Conservation (phyloP, 2,888 invertebrate genomes). For the Polyploca ridens region DNA sequence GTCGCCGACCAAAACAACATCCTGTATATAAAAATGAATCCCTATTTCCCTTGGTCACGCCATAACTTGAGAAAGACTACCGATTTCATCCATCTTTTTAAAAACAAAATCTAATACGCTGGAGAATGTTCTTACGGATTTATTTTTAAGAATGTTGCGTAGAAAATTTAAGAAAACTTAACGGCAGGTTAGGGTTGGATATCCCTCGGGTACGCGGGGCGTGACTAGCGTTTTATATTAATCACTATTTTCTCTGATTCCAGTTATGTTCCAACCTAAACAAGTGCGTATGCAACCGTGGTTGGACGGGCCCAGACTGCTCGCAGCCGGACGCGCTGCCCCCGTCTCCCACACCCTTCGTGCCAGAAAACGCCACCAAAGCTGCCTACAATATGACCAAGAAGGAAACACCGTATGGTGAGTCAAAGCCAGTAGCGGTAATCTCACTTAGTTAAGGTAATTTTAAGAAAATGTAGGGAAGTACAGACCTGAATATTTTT, state of each 20-base stretch:
- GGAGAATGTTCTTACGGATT: too few relatives aligned
- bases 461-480: not conserved
- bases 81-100: too few relatives aligned
- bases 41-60: too few relatives aligned
- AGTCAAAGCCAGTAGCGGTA: constrained; percentile 73
- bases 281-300: constrained; percentile 95
- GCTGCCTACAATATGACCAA: constrained; percentile 89
- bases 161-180: too few relatives aligned
- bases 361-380: constrained; percentile 78
- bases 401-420: constrained; percentile 97
- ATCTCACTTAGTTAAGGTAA: not conserved
- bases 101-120: too few relatives aligned
- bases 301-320: constrained; percentile 95
- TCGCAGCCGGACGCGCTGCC: constrained; percentile 90
- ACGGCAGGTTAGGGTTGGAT: too few relatives aligned
- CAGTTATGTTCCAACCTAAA: constrained; percentile 97
- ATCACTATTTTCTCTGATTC: constrained; percentile 27
- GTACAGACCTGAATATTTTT: not conserved
- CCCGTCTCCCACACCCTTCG: constrained; percentile 85
- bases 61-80: too few relatives aligned
- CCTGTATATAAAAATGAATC: too few relatives aligned
- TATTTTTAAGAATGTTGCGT: too few relatives aligned
- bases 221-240: too few relatives aligned
- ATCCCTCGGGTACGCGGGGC: too few relatives aligned
- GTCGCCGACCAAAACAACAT: too few relatives aligned